Evolutionary conservation across 2,888 invertebrate genomes (phyloP), one percentile per base, ranked within the genome.

Genomic region (Salpingus planirostris): DNA sequence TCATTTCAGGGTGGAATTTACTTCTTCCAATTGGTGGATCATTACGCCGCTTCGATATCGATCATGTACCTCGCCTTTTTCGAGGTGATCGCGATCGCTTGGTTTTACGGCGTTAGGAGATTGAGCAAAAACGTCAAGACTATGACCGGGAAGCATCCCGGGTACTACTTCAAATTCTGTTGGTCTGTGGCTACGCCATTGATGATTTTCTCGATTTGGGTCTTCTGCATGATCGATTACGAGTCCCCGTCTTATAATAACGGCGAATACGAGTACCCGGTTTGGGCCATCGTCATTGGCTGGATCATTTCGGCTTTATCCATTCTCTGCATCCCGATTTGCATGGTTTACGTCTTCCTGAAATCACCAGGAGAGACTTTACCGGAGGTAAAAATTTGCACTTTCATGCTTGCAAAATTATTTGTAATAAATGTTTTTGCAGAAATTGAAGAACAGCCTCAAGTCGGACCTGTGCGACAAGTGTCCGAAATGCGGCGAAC

Each of bases 31-130:
- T 62, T 93, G 40, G 83, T 93, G 67, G 92, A 93, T 57, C 88
- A 87, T 58, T 93, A 90, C 60, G 88, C 91, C n/a, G 89, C 90
- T 11, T 86, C 87, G 24, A 80, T 91, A 50, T 87, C 91, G 32
- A 85, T 92, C 30, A 84, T 92, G 68, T 91, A 89, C 59, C 72
- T 92, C 44, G 91, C 92, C 18, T 91, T 93, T 65, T 91, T 92
- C 55, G 92, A 93, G 71, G 82, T 90, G 28, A 82, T 91, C 31
- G 92, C 84, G 5, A 79, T 93, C 38, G 79, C 88, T 3, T 93
- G 92, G 91, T 83, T 89, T 57, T 93, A 92, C 57, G 92, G 92
- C 21, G 83, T 85, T 0, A 76, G 75, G 33, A 71, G 83, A 48
- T 64, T 92, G 37, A 80, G 87, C 4, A 76, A 74, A 51, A 89